Percentiles rank a stretch among this genome's conserved stretches.
These are phyloP conservation scores for Protobothrops flavoviridis DNA, from an alignment of 2,113 vertebrate species.

Conservation along the genomic window DNA sequence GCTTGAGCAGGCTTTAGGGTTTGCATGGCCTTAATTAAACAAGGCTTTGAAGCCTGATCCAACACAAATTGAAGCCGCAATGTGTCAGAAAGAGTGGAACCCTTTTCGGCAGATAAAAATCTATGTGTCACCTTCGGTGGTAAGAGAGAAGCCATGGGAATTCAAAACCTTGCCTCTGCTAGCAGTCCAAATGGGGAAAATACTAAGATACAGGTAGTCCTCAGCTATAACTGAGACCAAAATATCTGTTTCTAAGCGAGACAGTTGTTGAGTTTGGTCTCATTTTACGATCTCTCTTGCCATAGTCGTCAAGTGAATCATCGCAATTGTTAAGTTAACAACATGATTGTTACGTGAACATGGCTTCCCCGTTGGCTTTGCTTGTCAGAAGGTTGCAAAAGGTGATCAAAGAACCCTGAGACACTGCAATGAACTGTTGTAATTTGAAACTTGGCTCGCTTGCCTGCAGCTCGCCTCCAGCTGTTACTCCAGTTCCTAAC, in stretches of 20 bases:
- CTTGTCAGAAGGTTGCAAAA: too few species aligned
- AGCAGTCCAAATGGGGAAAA: background rate
- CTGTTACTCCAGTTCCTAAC: too few species aligned
- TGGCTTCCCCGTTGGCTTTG: too few species aligned
- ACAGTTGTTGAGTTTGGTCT: background rate
- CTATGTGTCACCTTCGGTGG: background rate
- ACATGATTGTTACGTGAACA: too few species aligned
- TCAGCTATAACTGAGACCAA: background rate
- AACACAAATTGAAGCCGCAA: background rate
- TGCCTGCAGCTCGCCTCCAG: too few species aligned
- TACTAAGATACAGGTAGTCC: background rate
- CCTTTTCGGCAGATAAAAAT: background rate
- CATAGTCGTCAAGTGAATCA: too few species aligned
- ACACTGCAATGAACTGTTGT: too few species aligned
- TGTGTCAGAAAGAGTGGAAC: background rate
- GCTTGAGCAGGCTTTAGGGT: background rate
- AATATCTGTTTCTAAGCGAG: background rate
- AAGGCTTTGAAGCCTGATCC: background rate
- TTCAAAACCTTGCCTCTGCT: background rate
- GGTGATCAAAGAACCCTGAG: too few species aligned
- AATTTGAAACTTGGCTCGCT: too few species aligned
- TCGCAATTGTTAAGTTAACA: too few species aligned
- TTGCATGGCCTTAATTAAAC: background rate
- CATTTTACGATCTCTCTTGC: background rate
- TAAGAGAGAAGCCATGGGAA: background rate